These are phyloP conservation scores for Chaetorhynchus papuensis DNA, from an alignment of 2,113 vertebrate genomes.

Conservation along the genomic window DNA sequence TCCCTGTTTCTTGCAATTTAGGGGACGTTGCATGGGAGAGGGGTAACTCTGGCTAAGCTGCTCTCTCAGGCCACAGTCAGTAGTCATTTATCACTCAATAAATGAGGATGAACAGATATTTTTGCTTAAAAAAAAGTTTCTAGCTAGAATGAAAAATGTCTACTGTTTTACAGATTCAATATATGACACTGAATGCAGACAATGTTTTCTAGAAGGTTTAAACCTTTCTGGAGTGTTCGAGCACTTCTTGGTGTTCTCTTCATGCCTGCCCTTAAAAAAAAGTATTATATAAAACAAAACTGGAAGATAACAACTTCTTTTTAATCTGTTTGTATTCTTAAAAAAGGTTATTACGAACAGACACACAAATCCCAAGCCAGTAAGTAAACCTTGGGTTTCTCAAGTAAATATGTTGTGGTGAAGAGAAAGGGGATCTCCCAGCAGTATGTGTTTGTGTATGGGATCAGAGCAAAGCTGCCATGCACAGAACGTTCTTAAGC, in stretches of 20 bases:
- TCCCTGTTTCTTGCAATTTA: neutral
- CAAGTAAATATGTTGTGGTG: neutral
- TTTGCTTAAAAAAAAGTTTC: neutral
- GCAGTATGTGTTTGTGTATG: neutral
- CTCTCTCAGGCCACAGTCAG: neutral
- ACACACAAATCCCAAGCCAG: neutral
- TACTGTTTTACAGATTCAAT: neutral
- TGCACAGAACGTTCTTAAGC: accelerated
- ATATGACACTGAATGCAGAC: neutral
- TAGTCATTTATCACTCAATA: neutral
- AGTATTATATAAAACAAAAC: neutral
- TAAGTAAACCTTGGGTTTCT: neutral
- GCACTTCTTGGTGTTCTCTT: neutral
- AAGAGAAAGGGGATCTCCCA: neutral
- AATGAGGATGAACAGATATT: neutral
- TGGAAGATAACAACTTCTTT: neutral
- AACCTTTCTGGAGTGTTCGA: neutral
- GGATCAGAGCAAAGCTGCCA: neutral
- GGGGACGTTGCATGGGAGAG: neutral
- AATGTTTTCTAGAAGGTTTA: neutral
- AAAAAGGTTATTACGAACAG: neutral
- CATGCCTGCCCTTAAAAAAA: neutral
- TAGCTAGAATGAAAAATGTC: neutral
- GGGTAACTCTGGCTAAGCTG: neutral
- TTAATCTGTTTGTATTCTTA: neutral